phyloP scores from a whole-genome alignment of 2,888 invertebrate species.

The Rhynchonema sp. region DNA sequence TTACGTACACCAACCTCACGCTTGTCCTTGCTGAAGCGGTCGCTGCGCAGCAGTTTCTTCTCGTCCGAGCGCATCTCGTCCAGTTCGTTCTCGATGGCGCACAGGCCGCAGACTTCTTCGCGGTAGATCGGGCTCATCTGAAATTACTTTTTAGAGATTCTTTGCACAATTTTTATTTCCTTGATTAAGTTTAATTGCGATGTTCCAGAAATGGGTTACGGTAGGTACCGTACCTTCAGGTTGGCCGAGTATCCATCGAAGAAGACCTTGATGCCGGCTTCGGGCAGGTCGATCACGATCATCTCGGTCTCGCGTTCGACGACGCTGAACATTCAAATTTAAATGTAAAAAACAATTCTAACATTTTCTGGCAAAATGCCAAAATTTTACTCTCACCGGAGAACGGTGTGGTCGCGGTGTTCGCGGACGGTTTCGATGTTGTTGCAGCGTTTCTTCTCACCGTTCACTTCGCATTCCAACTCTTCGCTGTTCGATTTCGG shows the following conservation, averaged over 20 bases:
- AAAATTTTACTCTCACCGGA: neutral
- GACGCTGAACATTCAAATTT: too few species aligned
- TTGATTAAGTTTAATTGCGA: neutral
- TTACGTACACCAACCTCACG: too few species aligned
- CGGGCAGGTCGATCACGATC: conserved; percentile 5
- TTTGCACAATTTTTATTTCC: neutral
- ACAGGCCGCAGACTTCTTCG: conserved; percentile 21
- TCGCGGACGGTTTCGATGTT: neutral
- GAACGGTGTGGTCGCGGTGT: neutral
- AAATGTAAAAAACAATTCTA: too few species aligned
- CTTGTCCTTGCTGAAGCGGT: neutral
- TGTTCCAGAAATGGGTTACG: too few species aligned
- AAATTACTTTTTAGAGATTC: neutral
- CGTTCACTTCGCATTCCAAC: neutral
- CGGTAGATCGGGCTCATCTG: conserved; percentile 14
- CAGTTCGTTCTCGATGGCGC: conserved; percentile 23
- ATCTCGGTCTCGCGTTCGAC: neutral
- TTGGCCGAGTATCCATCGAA: conserved; percentile 18
- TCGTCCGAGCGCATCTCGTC: conserved; percentile 10
- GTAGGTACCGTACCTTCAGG: conserved; percentile 10
- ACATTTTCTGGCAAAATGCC: too few species aligned
- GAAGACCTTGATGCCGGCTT: conserved; percentile 14
- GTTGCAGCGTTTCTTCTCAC: neutral
- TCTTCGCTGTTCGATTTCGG: neutral
- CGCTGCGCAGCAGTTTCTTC: neutral